phyloP scores from a whole-genome alignment of 2,888 invertebrate genomes.

The Sarcophaga carnaria region DNA sequence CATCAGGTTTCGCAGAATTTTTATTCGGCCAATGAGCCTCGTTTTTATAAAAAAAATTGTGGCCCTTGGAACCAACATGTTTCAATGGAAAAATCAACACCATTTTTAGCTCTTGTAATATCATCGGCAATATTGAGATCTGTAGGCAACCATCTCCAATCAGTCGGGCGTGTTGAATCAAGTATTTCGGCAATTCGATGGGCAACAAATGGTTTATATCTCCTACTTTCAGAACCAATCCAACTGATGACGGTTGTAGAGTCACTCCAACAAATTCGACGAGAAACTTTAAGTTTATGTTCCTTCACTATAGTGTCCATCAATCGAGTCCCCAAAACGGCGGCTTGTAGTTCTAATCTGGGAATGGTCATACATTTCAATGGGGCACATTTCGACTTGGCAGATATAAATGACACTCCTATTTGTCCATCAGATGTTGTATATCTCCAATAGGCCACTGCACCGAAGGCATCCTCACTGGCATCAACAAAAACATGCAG shows the following conservation, averaged over 20 bases:
- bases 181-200: slow-evolving; percentile 56
- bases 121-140: slow-evolving; percentile 22
- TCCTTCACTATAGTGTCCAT: neutral
- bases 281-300: slow-evolving; percentile 35
- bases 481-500: too few species aligned
- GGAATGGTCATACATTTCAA: slow-evolving; percentile 24
- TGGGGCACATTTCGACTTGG: slow-evolving; percentile 28
- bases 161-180: neutral
- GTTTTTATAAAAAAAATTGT: slow-evolving; percentile 14
- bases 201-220: slow-evolving; percentile 57
- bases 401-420: slow-evolving; percentile 6
- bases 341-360: slow-evolving; percentile 26
- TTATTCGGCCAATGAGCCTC: slow-evolving; percentile 25
- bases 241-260: slow-evolving; percentile 62
- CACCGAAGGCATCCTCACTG: neutral
- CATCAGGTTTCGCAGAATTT: neutral
- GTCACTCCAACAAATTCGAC: slow-evolving; percentile 43
- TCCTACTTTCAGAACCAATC: slow-evolving; percentile 69
- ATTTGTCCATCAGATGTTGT: too few species aligned
- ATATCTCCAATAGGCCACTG: neutral
- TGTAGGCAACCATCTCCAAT: slow-evolving; percentile 67
- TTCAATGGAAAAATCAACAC: neutral
- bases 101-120: slow-evolving; percentile 4
- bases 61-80: slow-evolving; percentile 35
- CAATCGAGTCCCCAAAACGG: slow-evolving; percentile 17